phyloP scores from a whole-genome alignment of 2,797 vertebrate species.

The Cryptoprocta ferox region DNA sequence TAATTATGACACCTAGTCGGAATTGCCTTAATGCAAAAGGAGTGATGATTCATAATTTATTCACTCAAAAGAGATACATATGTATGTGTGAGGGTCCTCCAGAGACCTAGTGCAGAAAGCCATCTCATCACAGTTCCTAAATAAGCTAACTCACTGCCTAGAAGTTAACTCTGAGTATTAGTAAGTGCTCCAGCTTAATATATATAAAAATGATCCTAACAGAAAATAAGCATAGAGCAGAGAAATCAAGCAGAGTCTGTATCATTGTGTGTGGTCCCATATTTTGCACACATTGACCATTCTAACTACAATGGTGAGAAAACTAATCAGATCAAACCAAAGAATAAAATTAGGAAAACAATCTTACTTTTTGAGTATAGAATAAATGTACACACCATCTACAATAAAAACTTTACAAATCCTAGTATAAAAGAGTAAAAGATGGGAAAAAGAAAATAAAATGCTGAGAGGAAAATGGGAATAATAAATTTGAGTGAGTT shows the following conservation, averaged over 20 bases:
- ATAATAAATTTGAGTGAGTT: neutral
- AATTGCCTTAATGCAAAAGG: neutral
- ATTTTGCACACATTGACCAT: neutral
- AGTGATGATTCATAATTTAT: neutral
- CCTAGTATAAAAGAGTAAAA: neutral
- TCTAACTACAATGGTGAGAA: neutral
- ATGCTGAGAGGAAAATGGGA: neutral
- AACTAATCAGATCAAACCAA: neutral
- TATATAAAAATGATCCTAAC: neutral
- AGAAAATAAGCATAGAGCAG: neutral
- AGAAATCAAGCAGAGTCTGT: neutral
- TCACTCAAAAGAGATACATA: neutral
- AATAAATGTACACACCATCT: neutral
- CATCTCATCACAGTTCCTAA: neutral
- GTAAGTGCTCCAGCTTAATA: neutral
- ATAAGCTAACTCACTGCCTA: neutral
- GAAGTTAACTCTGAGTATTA: neutral
- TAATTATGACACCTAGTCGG: neutral
- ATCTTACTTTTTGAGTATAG: neutral
- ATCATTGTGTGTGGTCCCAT: rapidly evolving
- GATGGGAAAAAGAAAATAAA: neutral
- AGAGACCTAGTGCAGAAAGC: neutral
- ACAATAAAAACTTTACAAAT: neutral
- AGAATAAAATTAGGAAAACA: neutral
- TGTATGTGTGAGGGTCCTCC: neutral